Conservation (phyloP, 2,113 vertebrate genomes). For the Salvelinus fontinalis region DNA sequence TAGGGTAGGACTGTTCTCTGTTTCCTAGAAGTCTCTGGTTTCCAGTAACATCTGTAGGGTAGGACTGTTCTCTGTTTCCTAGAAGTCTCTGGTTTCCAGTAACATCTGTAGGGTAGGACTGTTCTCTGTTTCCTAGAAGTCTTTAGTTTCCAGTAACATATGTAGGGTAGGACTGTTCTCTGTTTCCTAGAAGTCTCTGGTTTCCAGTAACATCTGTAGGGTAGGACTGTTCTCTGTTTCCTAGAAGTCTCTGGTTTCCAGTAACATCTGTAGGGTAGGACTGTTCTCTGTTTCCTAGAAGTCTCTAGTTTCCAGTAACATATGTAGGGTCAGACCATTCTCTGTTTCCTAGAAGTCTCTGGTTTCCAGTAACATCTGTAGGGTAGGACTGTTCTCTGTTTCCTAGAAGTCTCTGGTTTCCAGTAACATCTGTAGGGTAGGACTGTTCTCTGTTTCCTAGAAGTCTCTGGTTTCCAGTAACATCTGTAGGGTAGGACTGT, state of each 20-base stretch:
- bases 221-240: neutral
- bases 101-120: neutral
- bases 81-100: neutral
- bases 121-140: conserved; percentile 7
- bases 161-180: neutral
- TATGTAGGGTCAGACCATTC: neutral
- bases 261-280: neutral
- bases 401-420: conserved; percentile 5
- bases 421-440: neutral
- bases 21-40: conserved; percentile 4
- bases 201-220: conserved; percentile 9
- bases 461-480: conserved; percentile 7
- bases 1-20: neutral
- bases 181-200: neutral
- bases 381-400: neutral
- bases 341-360: conserved; percentile 7
- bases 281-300: conserved; percentile 11
- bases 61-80: neutral
- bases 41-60: conserved; percentile 1
- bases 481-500: neutral
- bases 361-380: conserved; percentile 9
- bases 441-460: conserved; percentile 2
- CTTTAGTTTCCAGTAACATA: conserved; percentile 5
- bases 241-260: conserved; percentile 1
- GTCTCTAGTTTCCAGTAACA: conserved; percentile 3